Evolutionary conservation across 2,888 invertebrate genomes (phyloP), one percentile per base, ranked within the genome.

Genomic region (Cryptocephalus moraei): DNA sequence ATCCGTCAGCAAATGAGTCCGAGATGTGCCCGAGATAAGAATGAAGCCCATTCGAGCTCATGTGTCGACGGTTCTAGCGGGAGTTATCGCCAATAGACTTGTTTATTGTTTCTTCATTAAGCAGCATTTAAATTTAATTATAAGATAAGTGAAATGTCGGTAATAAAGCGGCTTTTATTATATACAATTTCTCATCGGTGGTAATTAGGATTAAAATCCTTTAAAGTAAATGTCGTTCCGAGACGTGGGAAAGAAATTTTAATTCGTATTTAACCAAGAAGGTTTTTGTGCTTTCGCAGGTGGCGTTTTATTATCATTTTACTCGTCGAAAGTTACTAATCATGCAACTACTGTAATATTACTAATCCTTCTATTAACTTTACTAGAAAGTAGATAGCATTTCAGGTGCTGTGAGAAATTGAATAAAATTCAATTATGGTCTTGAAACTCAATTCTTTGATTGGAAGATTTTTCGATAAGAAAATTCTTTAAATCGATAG

Each of bases 61-160:
- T 41, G 14, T 41, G 41, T 41, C 32, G 41, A 22, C 32, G 31
- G 32, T 22, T 32, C 32, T 13, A 41, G 31, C 11, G 8, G 41
- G 32, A 22, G 32, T 41, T 41, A 41, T 41, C 41, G 22, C 22
- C 41, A 22, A 41, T 41, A 41, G n/a, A 41, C 13, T 32, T 22
- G 41, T 41, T 41, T 43, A 33, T 34, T 43, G 43, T 34, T 34
- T 34, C 43, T 43, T 33, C 34, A 36, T 43, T 43, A 36, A 32
- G 13, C 10, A 8, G 38, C 33, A 34, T 34, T 34, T 22, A 13
- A 43, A 13, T 14, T 43, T 43, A 44, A 44, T 44, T 44, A 32
- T 32, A 44, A 39, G 39, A 31, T 39, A 44, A 38, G 32, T 39
- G 39, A 38, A 11, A 22, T 39, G 31, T 34, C 13, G 38, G 33